Conservation (phyloP, 2,888 invertebrate genomes). For the Brachyptera putata region DNA sequence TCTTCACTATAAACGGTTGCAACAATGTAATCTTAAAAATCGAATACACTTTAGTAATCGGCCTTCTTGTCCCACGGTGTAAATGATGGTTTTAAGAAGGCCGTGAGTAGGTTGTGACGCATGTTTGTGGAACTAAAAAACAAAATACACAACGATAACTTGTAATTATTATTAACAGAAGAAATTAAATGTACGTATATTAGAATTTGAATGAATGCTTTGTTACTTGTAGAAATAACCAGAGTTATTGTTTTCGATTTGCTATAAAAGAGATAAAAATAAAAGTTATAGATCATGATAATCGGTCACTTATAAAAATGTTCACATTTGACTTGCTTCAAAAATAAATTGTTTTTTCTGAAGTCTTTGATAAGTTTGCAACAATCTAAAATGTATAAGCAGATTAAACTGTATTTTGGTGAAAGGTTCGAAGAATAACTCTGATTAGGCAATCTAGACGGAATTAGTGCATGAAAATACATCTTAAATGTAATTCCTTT, state of each 20-base stretch:
- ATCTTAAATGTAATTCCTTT: too few relatives aligned
- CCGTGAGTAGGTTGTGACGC: constrained; percentile 4
- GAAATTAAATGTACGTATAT: constrained; percentile 9
- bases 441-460: too few relatives aligned
- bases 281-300: too few relatives aligned
- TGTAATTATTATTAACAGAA: constrained; percentile 6
- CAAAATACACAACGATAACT: constrained; percentile 11
- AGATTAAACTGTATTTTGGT: too few relatives aligned
- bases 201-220: constrained; percentile 18
- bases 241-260: not conserved
- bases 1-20: not conserved
- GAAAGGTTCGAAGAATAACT: not conserved
- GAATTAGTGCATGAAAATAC: too few relatives aligned
- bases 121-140: constrained; percentile 6
- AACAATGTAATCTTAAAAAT: not conserved
- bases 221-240: not conserved
- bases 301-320: too few relatives aligned
- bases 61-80: not conserved
- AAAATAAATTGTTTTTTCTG: not conserved
- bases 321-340: too few relatives aligned
- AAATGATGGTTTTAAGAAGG: not conserved
- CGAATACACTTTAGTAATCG: not conserved
- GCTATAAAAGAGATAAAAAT: not conserved
- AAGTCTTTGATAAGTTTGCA: too few relatives aligned
- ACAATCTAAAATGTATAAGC: too few relatives aligned